Evolutionary conservation across 2,797 vertebrate species (phyloP), one percentile per base, ranked within the genome.

Genomic region (Rhynchonycteris naso): DNA sequence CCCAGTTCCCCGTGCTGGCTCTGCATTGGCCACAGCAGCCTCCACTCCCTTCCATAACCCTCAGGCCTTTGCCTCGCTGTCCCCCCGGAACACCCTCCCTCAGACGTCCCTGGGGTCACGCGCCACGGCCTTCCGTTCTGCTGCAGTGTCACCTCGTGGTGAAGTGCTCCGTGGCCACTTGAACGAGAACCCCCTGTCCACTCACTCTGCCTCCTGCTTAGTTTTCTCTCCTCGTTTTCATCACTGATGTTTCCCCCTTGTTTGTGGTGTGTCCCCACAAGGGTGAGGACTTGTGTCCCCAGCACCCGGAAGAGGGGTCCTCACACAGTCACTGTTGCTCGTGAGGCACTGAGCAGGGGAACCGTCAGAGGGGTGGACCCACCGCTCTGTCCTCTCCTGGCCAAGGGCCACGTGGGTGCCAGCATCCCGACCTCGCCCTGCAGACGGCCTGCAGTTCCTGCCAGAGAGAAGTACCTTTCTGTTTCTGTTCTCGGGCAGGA

Each of bases 401-500:
- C 28, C 7, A 16, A 68, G 52, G 43, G 30, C 24, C 43, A 4
- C 28, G 15, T 18, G 15, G 10, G 47, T 0, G 33, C 18, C 4
- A 1, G 35, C 26, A 2, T 38, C 26, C 7, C 4, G 0, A 26
- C n/a, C 30, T 61, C 8, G 2, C 0, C 61, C 78, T 16, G 10
- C 10, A 19, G 78, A 38, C 11, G 2, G 4, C 43, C 22, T n/a
- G 19, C 18, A 30, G 16, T 19, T 0, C 16, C 5, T 4, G 18
- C n/a, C 2, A 28, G 47, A 47, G 35, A 38, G 50, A 13, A 65
- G 54, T 13, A 33, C 9, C n/a, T 19, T 5, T 71, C 54, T 35
- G n/a, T 35, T 56, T 68, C 76, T 93, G 33, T 43, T 43, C 61
- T 94, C 56, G 4, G 72, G 95, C 21, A 80, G 98, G 98, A 93